Conservation (phyloP, 2,797 vertebrate genomes). For the Sarcophilus harrisii region DNA sequence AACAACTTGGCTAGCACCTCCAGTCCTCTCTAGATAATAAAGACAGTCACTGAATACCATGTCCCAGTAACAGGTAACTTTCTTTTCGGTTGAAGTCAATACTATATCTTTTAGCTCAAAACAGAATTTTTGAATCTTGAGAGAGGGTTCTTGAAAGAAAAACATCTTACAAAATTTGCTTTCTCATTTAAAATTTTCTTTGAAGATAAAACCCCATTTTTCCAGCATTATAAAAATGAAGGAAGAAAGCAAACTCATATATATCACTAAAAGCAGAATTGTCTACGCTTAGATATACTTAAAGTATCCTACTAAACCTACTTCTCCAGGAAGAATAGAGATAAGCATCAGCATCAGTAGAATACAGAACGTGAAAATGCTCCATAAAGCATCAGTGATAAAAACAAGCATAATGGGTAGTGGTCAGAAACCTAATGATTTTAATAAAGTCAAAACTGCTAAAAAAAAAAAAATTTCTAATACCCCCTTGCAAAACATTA, state of each 20-base stretch:
- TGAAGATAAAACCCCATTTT: neutral
- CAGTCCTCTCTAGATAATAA: neutral
- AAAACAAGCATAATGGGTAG: neutral
- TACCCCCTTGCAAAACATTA: neutral
- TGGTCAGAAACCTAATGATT: neutral
- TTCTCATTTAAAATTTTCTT: neutral
- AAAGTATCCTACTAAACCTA: neutral
- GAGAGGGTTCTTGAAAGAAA: neutral
- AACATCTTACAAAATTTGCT: neutral
- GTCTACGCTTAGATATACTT: neutral
- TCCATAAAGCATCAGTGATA: neutral
- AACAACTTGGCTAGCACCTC: neutral
- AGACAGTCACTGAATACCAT: neutral
- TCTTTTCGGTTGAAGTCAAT: neutral
- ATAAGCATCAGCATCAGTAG: neutral
- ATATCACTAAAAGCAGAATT: neutral
- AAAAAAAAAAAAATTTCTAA: neutral
- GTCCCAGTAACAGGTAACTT: neutral
- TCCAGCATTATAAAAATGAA: neutral
- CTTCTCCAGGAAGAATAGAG: neutral
- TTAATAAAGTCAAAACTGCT: neutral
- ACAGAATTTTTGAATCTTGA: constrained; percentile 1
- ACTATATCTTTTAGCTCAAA: neutral
- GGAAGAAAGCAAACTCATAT: neutral
- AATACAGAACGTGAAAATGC: neutral